Conservation (phyloP, 1,140 invertebrate genomes). For the Drosophila triauraria region DNA sequence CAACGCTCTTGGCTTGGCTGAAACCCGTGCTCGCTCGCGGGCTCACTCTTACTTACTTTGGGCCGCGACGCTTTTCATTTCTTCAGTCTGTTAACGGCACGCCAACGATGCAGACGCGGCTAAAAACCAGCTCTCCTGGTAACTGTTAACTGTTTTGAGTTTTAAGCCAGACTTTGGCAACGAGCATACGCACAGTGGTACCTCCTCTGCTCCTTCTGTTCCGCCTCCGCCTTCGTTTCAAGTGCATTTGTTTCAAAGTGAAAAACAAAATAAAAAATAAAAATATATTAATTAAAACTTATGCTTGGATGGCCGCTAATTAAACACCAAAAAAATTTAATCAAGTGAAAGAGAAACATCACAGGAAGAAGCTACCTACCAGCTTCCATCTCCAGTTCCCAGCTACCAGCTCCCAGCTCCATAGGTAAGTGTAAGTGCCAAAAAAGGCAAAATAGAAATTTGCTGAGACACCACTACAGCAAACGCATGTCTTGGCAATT, state of each 20-base stretch:
- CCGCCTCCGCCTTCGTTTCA: slow-evolving; percentile 8
- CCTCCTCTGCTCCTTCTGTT: neutral
- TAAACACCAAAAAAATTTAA: slow-evolving; percentile 17
- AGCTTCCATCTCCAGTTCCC: neutral
- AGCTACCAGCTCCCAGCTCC: neutral
- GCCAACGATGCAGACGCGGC: slow-evolving; percentile 83
- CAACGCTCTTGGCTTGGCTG: slow-evolving; percentile 28
- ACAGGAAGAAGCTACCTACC: slow-evolving; percentile 3
- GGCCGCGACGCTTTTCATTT: slow-evolving; percentile 80
- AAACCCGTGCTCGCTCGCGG: slow-evolving; percentile 52
- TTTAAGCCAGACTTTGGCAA: slow-evolving; percentile 28
- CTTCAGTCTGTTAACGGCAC: slow-evolving; percentile 85
- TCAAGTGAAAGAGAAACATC: slow-evolving; percentile 47
- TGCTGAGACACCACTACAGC: slow-evolving; percentile 32
- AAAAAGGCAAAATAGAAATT: slow-evolving; percentile 81
- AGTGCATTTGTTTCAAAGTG: slow-evolving; percentile 30
- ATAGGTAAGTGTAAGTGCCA: slow-evolving; percentile 51
- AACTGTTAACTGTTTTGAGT: slow-evolving; percentile 16
- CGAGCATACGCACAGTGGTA: slow-evolving; percentile 63
- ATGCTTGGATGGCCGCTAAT: slow-evolving; percentile 27
- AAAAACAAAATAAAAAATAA: neutral
- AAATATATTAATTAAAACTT: slow-evolving; percentile 4
- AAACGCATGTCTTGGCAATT: slow-evolving; percentile 56
- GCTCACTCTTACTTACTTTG: slow-evolving; percentile 80
- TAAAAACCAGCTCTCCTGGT: slow-evolving; percentile 55